Conservation (phyloP, 2,113 vertebrate genomes). For the Sminthopsis crassicaudata region DNA sequence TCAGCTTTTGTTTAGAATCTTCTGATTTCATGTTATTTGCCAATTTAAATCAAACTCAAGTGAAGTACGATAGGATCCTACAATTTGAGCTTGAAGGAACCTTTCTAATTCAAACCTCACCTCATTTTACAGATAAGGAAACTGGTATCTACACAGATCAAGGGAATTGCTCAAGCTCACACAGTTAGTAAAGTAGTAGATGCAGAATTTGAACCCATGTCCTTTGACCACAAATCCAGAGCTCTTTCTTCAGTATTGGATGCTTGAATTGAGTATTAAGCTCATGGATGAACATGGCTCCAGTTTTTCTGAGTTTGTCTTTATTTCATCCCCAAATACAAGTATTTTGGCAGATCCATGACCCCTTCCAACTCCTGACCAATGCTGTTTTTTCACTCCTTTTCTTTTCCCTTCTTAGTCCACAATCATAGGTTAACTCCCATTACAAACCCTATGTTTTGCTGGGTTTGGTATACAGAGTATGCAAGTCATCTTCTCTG, state of each 20-base stretch:
- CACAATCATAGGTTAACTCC: not conserved
- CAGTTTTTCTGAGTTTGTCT: constrained; percentile 19
- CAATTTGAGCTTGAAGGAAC: not conserved
- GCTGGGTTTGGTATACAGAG: not conserved
- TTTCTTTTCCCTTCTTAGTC: constrained; percentile 39
- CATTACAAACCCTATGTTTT: constrained; percentile 8
- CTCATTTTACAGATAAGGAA: not conserved
- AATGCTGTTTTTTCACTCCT: not conserved
- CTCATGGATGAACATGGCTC: not conserved
- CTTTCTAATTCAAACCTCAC: not conserved
- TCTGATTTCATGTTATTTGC: not conserved
- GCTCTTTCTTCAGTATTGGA: not conserved
- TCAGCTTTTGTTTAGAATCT: constrained; percentile 34
- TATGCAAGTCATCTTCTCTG: not conserved
- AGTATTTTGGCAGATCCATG: not conserved
- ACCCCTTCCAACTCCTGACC: constrained; percentile 19
- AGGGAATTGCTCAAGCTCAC: not conserved
- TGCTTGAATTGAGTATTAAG: not conserved
- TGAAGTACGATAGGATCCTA: not conserved
- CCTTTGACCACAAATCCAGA: not conserved
- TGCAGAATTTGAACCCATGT: not conserved
- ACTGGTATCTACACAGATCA: not conserved
- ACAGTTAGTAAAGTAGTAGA: not conserved
- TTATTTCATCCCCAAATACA: not conserved
- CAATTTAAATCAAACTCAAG: not conserved